Base-by-base conservation (phyloP, 1,140 invertebrate species). In the Lepidurus arcticus region DNA sequence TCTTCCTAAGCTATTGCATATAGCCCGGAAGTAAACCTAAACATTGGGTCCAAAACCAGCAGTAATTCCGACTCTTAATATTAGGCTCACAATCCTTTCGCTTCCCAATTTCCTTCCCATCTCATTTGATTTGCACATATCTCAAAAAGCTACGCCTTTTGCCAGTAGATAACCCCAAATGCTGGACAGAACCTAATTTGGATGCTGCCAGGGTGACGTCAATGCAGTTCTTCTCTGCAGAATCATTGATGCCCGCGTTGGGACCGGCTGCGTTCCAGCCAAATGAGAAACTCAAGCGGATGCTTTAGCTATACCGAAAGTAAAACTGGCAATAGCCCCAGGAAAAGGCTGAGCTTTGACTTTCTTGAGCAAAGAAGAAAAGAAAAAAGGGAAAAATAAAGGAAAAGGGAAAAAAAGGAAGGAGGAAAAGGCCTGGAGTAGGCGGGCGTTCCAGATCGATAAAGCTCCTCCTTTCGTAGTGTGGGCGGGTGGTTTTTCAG, bases 231-330 rank as follows among this genome's bases (percentile, higher is more conserved):
- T 65, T 65, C 53, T 21, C 53, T 65, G 53, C 53, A 21, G 53
- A 21, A 65, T 65, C 16, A n/a, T 65, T 7, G 53, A 65, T 65
- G 53, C n/a, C 21, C 53, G 53, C 53, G 53, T n/a, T 65, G 53
- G 21, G 53, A 13, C 53, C 21, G 8, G 53, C 53, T n/a, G 21
- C 21, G 53, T 65, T 65, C 16, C 4, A 16, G 53, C 53, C 53
- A 65, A 21, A 65, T 65, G 53, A 65, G 53, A 65, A 65, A 65
- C 53, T 65, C 53, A 65, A 65, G 21, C 53, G 53, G 53, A 65
- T 65, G 53, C 53, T 65, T 65, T 65, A 7, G 47, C 47, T 16
- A 11, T n/a, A 7, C 9, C 6, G 8, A 21, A 65, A 65, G 53
- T 65, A 65, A 65, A 65, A 65, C 53, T 21, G 53, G 53, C 53